Conservation (phyloP, 2,797 vertebrate genomes). For the Scomberomorus guttatus region DNA sequence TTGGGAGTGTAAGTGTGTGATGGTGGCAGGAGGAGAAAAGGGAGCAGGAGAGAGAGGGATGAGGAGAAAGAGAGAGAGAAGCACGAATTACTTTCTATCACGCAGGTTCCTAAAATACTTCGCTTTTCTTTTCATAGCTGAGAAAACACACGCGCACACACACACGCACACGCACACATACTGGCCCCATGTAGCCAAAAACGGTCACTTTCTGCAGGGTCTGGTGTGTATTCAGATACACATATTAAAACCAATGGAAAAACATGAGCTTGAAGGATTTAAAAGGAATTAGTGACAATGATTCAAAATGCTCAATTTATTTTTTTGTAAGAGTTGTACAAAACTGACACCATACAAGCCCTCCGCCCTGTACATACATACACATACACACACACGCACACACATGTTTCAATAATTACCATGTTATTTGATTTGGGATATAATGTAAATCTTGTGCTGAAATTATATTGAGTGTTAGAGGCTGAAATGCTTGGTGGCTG, state of each 20-base stretch:
- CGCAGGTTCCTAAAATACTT: slow-evolving; percentile 55
- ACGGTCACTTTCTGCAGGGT: background rate
- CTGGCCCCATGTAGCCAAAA: background rate
- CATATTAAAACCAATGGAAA: slow-evolving; percentile 22
- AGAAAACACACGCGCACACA: background rate
- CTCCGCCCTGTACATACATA: no score
- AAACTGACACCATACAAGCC: no score
- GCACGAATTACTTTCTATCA: slow-evolving; percentile 30
- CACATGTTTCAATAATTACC: background rate
- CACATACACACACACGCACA: background rate
- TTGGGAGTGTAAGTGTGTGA: slow-evolving; percentile 29
- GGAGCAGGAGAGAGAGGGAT: background rate
- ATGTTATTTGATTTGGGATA: background rate
- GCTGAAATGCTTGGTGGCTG: slow-evolving; percentile 10
- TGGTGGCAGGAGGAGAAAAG: slow-evolving; percentile 7
- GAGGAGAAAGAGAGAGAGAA: slow-evolving; percentile 8
- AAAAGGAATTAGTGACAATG: background rate
- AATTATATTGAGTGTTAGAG: background rate
- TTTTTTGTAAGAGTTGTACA: background rate
- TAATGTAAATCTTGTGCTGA: background rate
- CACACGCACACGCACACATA: slow-evolving; percentile 6
- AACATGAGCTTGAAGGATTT: background rate
- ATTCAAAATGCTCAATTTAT: background rate
- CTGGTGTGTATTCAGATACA: slow-evolving; percentile 13
- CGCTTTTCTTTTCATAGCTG: slow-evolving; percentile 33